Conservation (phyloP, 2,888 invertebrate genomes). For the Cacoxenus indagator region DNA sequence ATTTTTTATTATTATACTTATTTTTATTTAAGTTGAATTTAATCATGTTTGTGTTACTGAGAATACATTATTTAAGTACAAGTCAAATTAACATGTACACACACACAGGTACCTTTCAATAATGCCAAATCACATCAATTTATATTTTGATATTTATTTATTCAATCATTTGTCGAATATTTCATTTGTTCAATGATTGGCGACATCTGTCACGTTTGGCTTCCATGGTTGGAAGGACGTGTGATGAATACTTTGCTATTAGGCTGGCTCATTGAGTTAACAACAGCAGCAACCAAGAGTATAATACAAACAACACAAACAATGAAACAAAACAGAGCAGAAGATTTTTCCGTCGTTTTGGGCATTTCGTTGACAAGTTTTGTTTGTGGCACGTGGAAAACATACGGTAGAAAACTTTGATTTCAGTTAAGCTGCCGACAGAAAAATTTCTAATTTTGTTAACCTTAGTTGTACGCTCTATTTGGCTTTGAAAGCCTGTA, state of each 20-base stretch:
- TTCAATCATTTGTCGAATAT: background rate
- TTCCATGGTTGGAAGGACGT: constrained; percentile 39
- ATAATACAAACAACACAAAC: background rate
- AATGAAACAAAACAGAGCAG: too few relatives aligned
- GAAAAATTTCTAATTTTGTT: constrained; percentile 7
- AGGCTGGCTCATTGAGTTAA: constrained; percentile 33
- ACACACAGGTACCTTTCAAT: background rate
- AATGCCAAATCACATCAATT: constrained; percentile 1
- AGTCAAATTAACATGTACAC: background rate
- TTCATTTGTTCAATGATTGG: background rate
- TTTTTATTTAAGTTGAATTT: too few relatives aligned
- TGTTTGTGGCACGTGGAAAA: constrained; percentile 11
- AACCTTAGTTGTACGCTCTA: background rate
- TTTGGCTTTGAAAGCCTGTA: background rate
- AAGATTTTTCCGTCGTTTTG: background rate
- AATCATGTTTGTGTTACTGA: too few relatives aligned
- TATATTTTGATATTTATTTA: background rate
- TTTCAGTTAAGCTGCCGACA: background rate
- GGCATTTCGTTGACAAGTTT: background rate
- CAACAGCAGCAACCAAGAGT: background rate
- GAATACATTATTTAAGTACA: too few relatives aligned
- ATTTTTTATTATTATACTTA: too few relatives aligned
- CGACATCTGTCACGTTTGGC: constrained; percentile 11
- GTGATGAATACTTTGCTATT: constrained; percentile 62
- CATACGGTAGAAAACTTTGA: background rate